A percentile compares a stretch with the other conserved stretches of the same genome.
Conservation (phyloP, 2,888 invertebrate genomes). For the Aphodius sticticus region DNA sequence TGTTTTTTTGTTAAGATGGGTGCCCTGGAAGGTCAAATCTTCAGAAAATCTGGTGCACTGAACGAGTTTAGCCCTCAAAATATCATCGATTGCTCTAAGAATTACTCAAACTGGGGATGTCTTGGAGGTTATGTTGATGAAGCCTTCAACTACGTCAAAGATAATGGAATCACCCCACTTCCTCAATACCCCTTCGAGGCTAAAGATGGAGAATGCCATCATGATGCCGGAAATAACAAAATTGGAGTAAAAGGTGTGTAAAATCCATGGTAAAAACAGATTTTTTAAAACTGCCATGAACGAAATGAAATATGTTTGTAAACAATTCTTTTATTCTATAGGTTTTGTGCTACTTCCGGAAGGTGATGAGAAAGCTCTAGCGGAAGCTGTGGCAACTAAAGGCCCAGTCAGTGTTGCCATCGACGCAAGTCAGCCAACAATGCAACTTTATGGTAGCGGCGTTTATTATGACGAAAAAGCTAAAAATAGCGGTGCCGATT, state of each 20-base stretch:
- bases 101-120: constrained; percentile 64
- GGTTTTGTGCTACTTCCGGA: constrained; percentile 79
- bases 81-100: constrained; percentile 63
- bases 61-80: constrained; percentile 66
- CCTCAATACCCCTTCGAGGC: constrained; percentile 63
- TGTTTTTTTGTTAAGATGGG: constrained; percentile 61
- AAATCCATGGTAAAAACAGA: no score
- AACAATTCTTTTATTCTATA: constrained; percentile 46
- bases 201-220: constrained; percentile 44
- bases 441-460: constrained; percentile 85
- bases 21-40: constrained; percentile 64
- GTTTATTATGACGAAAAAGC: constrained; percentile 85
- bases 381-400: constrained; percentile 80
- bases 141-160: constrained; percentile 59
- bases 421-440: constrained; percentile 83
- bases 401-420: constrained; percentile 91
- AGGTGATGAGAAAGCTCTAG: constrained; percentile 78
- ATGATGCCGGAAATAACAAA: constrained; percentile 21
- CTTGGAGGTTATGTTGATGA: constrained; percentile 8
- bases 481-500: constrained; percentile 63
- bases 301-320: background rate
- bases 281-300: no score
- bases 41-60: constrained; percentile 60
- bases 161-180: constrained; percentile 67
- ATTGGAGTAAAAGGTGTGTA: constrained; percentile 49